Base-by-base conservation (phyloP, 2,797 vertebrate genomes). In the Borostomias antarcticus region DNA sequence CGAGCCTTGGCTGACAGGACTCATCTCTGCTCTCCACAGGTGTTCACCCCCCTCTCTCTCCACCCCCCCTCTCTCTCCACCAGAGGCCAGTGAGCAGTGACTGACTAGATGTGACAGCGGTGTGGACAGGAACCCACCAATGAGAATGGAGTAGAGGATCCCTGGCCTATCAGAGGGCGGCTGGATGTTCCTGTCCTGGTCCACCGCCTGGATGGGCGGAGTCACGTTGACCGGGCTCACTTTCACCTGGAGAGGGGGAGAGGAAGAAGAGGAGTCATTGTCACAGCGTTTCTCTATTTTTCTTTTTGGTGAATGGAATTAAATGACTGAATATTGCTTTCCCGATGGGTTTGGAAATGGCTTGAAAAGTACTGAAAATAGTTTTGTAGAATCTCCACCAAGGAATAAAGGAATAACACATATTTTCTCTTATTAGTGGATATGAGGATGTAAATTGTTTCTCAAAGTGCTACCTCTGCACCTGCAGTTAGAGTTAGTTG, bases 141-240 rank as follows among this genome's bases (percentile, higher is more conserved):
- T 94, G 69, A 99, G 94, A 80, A 99, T 94, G 86, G 94, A 96
- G 86, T 95, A 99, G 4, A 98, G 84, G 76, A 99, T 96, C 59
- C 95, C 96, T 0, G 97, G 96, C 28, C 94, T 91, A 11, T 97
- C 95, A 0, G 95, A 95, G 0, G 94, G 93, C 51, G 97, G 97
- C 64, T 97, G 95, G 68, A 99, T 97, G 85, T 99, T 95, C 65
- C 86, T 86, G 80, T 99, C 98, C 80, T 98, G 97, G 86, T 99
- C 98, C 84, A 96, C 91, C 52, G 97, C 97, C 86, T 95, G 93
- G 74, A 99, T 97, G 8, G 92, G 84, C 37, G 97, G 97, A 5
- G 94, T 95, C 84, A 99, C 95, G 71, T 95, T 94, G 74, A 99
- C 89, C 19, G 98, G 97, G 81, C 96, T 99, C 78, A 95, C 93